phyloP scores from a whole-genome alignment of 2,888 invertebrate species.

The Eristalis arbustorum region DNA sequence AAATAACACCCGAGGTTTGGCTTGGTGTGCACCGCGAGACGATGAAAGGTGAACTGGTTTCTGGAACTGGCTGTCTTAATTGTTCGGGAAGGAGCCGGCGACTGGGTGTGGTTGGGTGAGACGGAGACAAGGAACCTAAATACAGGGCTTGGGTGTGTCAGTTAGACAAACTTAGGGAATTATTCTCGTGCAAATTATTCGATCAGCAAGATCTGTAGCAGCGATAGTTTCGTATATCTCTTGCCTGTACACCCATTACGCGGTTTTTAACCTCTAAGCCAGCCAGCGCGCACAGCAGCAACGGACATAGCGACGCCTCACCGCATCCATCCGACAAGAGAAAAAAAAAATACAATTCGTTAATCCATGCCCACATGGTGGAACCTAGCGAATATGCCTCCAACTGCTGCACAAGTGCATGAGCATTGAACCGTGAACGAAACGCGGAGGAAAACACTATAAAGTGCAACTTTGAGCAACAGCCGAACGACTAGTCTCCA shows the following conservation, averaged over 20 bases:
- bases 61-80: background rate
- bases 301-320: background rate
- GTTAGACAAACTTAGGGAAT: too few relatives aligned
- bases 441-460: conserved; percentile 17
- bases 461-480: conserved; percentile 57
- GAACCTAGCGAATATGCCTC: conserved; percentile 29
- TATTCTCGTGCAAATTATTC: too few relatives aligned
- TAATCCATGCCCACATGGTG: conserved; percentile 48
- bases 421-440: conserved; percentile 61
- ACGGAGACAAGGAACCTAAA: too few relatives aligned
- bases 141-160: too few relatives aligned
- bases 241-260: background rate
- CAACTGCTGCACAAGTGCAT: conserved; percentile 53
- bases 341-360: conserved; percentile 17
- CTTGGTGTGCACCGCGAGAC: background rate
- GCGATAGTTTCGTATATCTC: background rate
- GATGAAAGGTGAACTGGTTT: background rate
- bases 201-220: background rate
- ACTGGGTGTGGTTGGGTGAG: too few relatives aligned
- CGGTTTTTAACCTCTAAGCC: conserved; percentile 9
- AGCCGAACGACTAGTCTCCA: conserved; percentile 52
- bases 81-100: too few relatives aligned
- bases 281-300: background rate
- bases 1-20: background rate
- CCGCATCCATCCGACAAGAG: background rate